Base-by-base conservation (phyloP, 2,888 invertebrate species). In the Incurvaria masculella region DNA sequence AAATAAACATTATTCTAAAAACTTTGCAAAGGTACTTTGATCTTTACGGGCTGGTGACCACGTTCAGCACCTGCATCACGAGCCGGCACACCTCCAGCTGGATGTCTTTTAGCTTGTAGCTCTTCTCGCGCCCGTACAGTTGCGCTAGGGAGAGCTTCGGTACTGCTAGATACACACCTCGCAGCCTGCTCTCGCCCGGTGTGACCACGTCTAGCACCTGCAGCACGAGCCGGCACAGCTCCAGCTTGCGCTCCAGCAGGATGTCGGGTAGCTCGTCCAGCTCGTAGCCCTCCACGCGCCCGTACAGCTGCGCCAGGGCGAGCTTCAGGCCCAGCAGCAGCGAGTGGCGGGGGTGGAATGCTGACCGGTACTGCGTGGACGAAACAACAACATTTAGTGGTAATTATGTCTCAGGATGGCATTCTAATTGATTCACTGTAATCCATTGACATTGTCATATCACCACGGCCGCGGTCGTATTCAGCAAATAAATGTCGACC, bases 331-430 rank as follows among this genome's bases (percentile, higher is more conserved):
- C 81, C 0, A 85, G 81, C 58, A 88, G 79, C 49, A 89, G 80
- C 11, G 86, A 84, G 66, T 93, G 91, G 26, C 83, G 81, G 0
- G 91, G 90, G 72, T 94, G 93, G 51, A 94, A 72, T 47, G 88
- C 82, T 1, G 82, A 81, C 56, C 81, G 81, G 64, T 87, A 89
- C 72, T 85, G 70, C 3, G 23, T 23, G 23, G 5, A 23, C 23
- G n/a, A n/a, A n/a, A n/a, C n/a, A n/a, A n/a, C n/a, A n/a, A n/a
- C n/a, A n/a, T n/a, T n/a, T n/a, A n/a, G n/a, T n/a, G n/a, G n/a
- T n/a, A n/a, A n/a, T n/a, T n/a, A n/a, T n/a, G n/a, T n/a, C n/a
- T n/a, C n/a, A n/a, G n/a, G n/a, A n/a, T n/a, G n/a, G n/a, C n/a
- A n/a, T n/a, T n/a, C n/a, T n/a, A n/a, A n/a, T n/a, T n/a, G n/a